These are phyloP conservation scores for Euphydryas editha DNA, from an alignment of 2,888 invertebrate genomes.

Conservation along the genomic window DNA sequence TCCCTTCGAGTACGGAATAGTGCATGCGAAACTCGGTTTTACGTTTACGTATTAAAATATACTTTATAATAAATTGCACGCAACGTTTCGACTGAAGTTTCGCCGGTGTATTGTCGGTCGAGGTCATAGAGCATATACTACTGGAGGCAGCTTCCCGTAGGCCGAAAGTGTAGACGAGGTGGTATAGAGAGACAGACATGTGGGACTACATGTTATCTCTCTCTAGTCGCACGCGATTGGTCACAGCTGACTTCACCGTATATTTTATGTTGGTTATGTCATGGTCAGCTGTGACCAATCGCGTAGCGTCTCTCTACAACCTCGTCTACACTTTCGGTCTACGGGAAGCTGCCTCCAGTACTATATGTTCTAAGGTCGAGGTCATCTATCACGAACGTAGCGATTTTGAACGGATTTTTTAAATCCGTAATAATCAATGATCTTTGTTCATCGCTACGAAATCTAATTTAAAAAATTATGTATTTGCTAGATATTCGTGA, in stretches of 20 bases:
- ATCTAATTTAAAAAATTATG: slow-evolving; percentile 34
- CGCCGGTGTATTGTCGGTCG: slow-evolving; percentile 38
- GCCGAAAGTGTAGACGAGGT: too few species aligned
- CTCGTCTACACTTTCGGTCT: too few species aligned
- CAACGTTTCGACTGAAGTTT: slow-evolving; percentile 37
- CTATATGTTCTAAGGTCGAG: slow-evolving; percentile 51
- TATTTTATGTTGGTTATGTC: too few species aligned
- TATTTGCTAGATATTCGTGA: slow-evolving; percentile 47
- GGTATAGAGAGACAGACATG: too few species aligned
- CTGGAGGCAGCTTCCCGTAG: too few species aligned
- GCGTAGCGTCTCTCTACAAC: too few species aligned
- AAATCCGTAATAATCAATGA: slow-evolving; percentile 19
- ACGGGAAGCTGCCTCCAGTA: too few species aligned
- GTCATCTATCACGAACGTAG: slow-evolving; percentile 49
- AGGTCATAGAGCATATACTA: too few species aligned
- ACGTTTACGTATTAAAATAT: background rate
- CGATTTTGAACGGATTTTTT: slow-evolving; percentile 27
- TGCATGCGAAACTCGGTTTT: slow-evolving; percentile 32
- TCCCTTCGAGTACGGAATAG: slow-evolving; percentile 31
- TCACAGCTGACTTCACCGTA: too few species aligned
- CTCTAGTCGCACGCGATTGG: too few species aligned
- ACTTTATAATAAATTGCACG: slow-evolving; percentile 32
- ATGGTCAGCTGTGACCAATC: too few species aligned
- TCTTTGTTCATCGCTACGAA: slow-evolving; percentile 31
- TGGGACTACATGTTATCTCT: too few species aligned